phyloP scores from a whole-genome alignment of 2,113 vertebrate genomes.

The Periophthalmodon schlosseri region DNA sequence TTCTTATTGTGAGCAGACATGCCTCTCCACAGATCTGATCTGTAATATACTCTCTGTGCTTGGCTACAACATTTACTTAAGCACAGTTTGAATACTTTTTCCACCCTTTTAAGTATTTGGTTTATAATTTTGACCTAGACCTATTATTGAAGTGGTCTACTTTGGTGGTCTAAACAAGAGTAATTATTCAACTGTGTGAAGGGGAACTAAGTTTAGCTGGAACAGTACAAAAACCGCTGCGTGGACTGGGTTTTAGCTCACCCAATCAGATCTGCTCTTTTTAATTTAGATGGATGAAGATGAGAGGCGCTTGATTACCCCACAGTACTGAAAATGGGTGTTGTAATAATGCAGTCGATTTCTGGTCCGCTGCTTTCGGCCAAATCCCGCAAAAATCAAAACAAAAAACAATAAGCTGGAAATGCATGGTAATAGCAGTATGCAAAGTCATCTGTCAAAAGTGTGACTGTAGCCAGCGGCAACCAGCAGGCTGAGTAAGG shows the following conservation, averaged over 20 bases:
- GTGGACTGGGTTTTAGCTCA: conserved; percentile 8
- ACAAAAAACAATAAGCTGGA: conserved; percentile 59
- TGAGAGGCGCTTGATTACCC: conserved; percentile 44
- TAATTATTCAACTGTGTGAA: not conserved
- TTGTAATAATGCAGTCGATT: conserved; percentile 45
- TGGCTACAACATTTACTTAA: no score
- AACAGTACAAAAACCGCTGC: conserved; percentile 10
- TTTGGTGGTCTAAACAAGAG: not conserved
- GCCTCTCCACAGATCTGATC: no score
- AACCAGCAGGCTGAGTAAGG: conserved; percentile 32
- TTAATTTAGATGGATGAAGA: conserved; percentile 56
- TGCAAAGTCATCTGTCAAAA: conserved; percentile 65
- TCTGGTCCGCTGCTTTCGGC: conserved; percentile 41
- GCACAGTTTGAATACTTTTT: no score
- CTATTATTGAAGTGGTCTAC: not conserved
- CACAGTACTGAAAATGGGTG: conserved; percentile 41
- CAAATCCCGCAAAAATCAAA: conserved; percentile 34
- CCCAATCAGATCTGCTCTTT: conserved; percentile 14
- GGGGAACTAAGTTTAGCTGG: not conserved
- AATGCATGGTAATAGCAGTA: conserved; percentile 56
- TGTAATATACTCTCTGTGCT: no score
- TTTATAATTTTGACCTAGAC: not conserved
- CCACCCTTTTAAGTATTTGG: no score
- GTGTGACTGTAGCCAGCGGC: conserved; percentile 54
- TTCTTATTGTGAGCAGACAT: no score